Base-by-base conservation (phyloP, 1,140 invertebrate species). In the Drosophila yakuba region DNA sequence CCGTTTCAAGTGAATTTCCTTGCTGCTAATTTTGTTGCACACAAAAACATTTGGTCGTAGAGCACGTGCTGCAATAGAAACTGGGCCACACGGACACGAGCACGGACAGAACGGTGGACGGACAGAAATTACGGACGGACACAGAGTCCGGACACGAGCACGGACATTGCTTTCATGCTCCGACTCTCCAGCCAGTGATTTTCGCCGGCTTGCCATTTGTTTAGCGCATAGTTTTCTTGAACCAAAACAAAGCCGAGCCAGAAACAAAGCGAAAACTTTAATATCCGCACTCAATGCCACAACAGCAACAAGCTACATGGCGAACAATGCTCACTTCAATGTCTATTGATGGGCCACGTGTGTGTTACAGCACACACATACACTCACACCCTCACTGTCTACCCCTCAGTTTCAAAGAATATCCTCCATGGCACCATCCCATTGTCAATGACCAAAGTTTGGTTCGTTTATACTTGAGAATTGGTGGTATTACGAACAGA, bases 1-100 rank as follows among this genome's bases (percentile, higher is more conserved):
- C 82, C 83, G 83, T 77, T 88, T 88, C 83, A 76, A 86, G 80
- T 88, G 84, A 86, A 88, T 79, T 86, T 82, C 78, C 76, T 83
- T 83, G 83, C 72, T 64, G 84, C 79, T 88, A 88, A 86, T 89
- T 86, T 77, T 51, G 83, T 79, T 86, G 83, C 74, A 64, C 67
- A 72, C 41, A 69, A 12, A 38, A 8, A 38, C 36, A 38, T 52
- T 78, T 25, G n/a, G 14, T 17, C 14, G 43, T 50, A 48, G 45
- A 61, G 60, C 57, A 82, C 60, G 56, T 80, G 77, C 73, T 74
- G 45, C 38, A 59, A 59, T 55, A 43, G 47, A 68, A 84, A 86
- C 76, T 84, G 73, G 76, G 80, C 80, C 76, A 74, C 75, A 83
- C 74, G 41, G 61, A 74, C 62, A 48, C 61, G 59, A 63, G 41